Evolutionary conservation across 2,888 invertebrate genomes (phyloP).

Genomic region (Tetragonula carbonaria): DNA sequence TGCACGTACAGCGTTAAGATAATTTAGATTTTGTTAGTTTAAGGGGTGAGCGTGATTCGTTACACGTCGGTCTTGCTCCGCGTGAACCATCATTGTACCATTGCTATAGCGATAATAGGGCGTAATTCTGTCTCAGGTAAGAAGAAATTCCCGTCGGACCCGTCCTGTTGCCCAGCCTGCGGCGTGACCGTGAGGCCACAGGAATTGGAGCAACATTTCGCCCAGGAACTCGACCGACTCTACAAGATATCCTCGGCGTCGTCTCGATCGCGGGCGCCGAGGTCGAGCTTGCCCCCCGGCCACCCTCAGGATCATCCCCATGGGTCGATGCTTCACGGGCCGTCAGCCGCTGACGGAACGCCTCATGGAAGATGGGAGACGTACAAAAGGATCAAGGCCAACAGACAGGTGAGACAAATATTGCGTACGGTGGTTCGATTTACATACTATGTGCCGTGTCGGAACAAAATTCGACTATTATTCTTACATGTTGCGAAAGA

Average conservation of each 20-base stretch:
- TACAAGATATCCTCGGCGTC: slow-evolving; percentile 85
- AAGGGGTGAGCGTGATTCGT: no score
- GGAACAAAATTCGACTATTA: no score
- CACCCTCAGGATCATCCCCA: slow-evolving; percentile 80
- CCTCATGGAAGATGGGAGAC: slow-evolving; percentile 89
- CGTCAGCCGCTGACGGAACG: slow-evolving; percentile 84
- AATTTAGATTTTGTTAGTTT: no score
- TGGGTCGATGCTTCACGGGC: slow-evolving; percentile 82
- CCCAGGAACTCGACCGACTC: slow-evolving; percentile 91
- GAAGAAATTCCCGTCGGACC: slow-evolving; percentile 85
- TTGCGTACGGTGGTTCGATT: no score
- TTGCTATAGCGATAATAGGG: background rate
- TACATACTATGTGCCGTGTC: no score
- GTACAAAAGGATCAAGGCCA: slow-evolving; percentile 90
- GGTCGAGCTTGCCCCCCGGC: slow-evolving; percentile 82
- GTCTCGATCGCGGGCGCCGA: slow-evolving; percentile 79
- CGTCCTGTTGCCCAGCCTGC: slow-evolving; percentile 95
- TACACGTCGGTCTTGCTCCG: no score
- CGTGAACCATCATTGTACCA: no score
- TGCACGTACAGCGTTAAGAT: no score
- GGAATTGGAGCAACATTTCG: slow-evolving; percentile 93
- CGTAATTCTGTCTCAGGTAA: slow-evolving; percentile 75
- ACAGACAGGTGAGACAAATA: slow-evolving; percentile 86
- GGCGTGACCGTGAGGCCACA: slow-evolving; percentile 92
- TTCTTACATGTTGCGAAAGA: no score